Evolutionary conservation across 2,113 vertebrate species (phyloP).

Genomic region (Antennarius striatus): DNA sequence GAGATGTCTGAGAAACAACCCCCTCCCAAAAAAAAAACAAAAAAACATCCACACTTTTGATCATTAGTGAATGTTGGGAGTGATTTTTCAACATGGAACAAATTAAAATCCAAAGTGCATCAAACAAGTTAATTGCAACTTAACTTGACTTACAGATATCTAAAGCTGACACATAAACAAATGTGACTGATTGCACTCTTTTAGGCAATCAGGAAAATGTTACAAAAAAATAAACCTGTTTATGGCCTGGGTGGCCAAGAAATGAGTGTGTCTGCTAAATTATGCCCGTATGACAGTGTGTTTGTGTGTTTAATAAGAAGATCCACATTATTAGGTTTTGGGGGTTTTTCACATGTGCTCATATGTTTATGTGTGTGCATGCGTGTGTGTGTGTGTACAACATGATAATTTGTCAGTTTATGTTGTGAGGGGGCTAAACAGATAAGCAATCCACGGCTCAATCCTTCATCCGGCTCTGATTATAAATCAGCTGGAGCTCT

Average conservation of each 20-base stretch:
- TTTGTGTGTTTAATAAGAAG: conserved; percentile 53
- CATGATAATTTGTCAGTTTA: conserved; percentile 78
- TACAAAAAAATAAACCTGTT: conserved; percentile 43
- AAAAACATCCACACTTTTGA: neutral
- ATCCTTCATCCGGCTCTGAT: conserved; percentile 78
- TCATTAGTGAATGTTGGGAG: neutral
- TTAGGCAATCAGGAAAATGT: conserved; percentile 48
- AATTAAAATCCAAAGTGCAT: conserved; percentile 23
- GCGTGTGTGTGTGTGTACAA: conserved; percentile 54
- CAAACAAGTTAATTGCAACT: conserved; percentile 51
- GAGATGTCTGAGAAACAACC: neutral
- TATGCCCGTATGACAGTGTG: conserved; percentile 33
- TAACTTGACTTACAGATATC: conserved; percentile 37
- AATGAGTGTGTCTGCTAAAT: conserved; percentile 25
- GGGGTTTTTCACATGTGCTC: neutral
- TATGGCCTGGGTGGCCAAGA: conserved; percentile 14
- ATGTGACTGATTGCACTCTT: conserved; percentile 58
- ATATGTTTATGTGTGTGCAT: conserved; percentile 2
- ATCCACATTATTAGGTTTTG: conserved; percentile 52
- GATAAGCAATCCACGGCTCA: conserved; percentile 77
- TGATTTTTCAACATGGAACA: conserved; percentile 3
- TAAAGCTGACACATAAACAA: conserved; percentile 49
- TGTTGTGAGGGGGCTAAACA: conserved; percentile 74
- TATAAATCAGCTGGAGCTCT: conserved; percentile 79
- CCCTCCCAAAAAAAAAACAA: neutral